Evolutionary conservation across 2,113 vertebrate genomes (phyloP).

Genomic region (Pampusana beccarii): DNA sequence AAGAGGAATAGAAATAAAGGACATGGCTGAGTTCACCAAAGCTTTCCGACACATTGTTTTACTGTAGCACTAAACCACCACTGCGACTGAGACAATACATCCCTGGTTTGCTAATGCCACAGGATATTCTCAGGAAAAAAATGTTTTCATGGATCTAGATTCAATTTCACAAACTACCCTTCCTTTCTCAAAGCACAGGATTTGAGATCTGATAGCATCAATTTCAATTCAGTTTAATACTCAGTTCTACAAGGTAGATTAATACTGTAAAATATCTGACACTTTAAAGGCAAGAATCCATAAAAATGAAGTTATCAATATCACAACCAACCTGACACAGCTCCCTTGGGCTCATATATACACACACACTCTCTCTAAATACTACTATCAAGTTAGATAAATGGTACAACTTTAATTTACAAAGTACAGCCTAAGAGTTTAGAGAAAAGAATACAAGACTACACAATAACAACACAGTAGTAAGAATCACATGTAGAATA

Average conservation of each 20-base stretch:
- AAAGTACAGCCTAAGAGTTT: neutral
- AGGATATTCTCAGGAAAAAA: neutral
- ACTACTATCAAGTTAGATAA: neutral
- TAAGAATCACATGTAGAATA: neutral
- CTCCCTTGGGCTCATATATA: neutral
- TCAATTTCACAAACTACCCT: neutral
- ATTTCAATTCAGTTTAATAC: neutral
- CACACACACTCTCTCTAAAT: neutral
- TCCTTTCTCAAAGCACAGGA: neutral
- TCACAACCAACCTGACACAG: neutral
- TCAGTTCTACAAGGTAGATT: neutral
- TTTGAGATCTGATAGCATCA: neutral
- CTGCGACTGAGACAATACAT: neutral
- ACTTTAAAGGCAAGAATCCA: neutral
- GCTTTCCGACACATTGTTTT: neutral
- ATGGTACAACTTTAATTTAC: neutral
- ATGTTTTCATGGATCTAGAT: neutral
- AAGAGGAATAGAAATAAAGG: neutral
- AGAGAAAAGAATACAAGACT: neutral
- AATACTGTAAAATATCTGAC: neutral
- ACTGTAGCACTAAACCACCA: neutral
- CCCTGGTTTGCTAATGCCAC: neutral
- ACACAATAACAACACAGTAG: neutral
- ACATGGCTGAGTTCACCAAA: neutral
- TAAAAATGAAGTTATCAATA: neutral